These are phyloP conservation scores for Ceratina japonica DNA, from an alignment of 1,140 invertebrate genomes.

Conservation along the genomic window DNA sequence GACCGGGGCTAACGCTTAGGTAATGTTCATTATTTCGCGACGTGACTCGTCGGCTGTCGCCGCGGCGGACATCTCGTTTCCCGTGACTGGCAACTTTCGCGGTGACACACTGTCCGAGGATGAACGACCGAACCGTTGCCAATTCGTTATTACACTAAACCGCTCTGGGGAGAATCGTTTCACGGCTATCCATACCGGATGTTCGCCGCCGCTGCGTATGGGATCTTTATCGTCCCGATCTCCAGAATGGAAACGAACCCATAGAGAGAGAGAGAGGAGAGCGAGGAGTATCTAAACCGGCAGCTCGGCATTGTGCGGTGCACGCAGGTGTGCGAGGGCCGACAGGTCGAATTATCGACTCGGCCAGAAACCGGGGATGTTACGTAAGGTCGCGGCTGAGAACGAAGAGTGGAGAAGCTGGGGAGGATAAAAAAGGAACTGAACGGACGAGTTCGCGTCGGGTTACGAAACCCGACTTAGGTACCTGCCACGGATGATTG, in stretches of 20 bases:
- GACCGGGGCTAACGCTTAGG: no score
- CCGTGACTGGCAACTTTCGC: not conserved
- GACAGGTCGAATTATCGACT: conserved; percentile 42
- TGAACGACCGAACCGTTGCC: no score
- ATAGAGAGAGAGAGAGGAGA: no score
- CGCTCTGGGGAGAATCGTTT: no score
- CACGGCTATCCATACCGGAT: no score
- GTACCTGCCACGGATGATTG: conserved; percentile 50
- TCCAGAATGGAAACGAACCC: no score
- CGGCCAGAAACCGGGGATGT: conserved; percentile 30
- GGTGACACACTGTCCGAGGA: no score
- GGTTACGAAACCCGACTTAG: conserved; percentile 32
- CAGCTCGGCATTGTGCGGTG: conserved; percentile 23
- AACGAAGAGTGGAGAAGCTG: conserved; percentile 1
- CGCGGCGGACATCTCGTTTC: not conserved
- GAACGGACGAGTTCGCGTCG: conserved; percentile 52
- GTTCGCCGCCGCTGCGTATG: no score
- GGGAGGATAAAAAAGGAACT: not conserved
- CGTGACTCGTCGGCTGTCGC: not conserved
- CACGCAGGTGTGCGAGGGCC: conserved; percentile 41
- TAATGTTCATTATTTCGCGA: conserved; percentile 18
- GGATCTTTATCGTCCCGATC: no score
- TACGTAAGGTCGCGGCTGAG: conserved; percentile 52
- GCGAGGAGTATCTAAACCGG: no score
- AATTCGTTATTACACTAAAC: no score